Evolutionary conservation across 92 coral and sea anemone species (phyloP).

Genomic region (Umimayanthus chanpuru): DNA sequence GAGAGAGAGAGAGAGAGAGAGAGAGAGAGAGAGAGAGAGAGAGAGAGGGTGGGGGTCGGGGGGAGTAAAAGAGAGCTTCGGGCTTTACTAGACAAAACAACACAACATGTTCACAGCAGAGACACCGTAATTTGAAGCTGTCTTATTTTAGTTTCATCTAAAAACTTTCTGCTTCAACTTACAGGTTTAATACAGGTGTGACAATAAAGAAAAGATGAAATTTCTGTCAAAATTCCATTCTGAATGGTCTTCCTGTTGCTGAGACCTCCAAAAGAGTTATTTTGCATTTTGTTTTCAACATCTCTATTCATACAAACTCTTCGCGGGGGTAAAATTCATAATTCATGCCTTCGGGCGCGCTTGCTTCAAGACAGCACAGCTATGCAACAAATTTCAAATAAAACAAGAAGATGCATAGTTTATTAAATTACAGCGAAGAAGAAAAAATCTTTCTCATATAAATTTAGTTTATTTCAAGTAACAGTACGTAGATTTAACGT

Average conservation of each 20-base stretch:
- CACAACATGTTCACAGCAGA: too few relatives aligned
- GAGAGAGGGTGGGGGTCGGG: too few relatives aligned
- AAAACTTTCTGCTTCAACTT: not conserved
- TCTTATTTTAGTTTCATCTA: not conserved
- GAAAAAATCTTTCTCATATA: too few relatives aligned
- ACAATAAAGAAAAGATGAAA: not conserved
- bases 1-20: too few relatives aligned
- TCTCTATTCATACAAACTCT: constrained; percentile 16
- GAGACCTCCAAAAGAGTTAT: constrained; percentile 1
- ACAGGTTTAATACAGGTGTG: too few relatives aligned
- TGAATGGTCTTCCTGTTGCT: constrained; percentile 10
- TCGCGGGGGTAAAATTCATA: constrained; percentile 22
- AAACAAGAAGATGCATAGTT: too few relatives aligned
- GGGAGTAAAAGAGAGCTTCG: too few relatives aligned
- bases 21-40: too few relatives aligned
- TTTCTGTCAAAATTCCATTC: not conserved
- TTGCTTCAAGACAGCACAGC: not conserved
- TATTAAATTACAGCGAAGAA: too few relatives aligned
- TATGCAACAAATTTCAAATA: not conserved
- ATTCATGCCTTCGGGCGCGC: constrained; percentile 9
- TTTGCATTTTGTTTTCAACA: constrained; percentile 22
- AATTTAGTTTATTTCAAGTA: too few relatives aligned
- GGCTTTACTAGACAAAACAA: too few relatives aligned
- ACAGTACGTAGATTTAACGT: too few relatives aligned
- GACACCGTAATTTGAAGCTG: not conserved